These are phyloP conservation scores for Drosophila novamexicana DNA, from an alignment of 1,140 invertebrate species.

Conservation along the genomic window DNA sequence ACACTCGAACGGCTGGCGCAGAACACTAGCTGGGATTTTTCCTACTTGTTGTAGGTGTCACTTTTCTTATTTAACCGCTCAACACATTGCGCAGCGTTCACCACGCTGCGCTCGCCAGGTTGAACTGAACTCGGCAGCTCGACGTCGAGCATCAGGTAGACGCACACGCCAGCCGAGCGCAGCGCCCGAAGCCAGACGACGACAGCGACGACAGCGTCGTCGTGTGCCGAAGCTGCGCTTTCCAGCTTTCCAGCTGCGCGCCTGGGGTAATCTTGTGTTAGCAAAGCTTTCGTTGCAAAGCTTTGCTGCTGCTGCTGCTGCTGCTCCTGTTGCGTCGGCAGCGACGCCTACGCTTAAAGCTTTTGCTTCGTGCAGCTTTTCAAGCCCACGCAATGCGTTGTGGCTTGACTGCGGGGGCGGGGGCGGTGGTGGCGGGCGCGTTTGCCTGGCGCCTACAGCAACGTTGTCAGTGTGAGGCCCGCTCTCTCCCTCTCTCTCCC, in stretches of 20 bases:
- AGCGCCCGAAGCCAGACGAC: conserved; percentile 1
- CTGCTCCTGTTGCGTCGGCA: conserved; percentile 59
- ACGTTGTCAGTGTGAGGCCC: conserved; percentile 26
- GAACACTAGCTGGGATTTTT: conserved; percentile 73
- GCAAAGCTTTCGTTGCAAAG: conserved; percentile 44
- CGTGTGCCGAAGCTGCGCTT: conserved; percentile 22
- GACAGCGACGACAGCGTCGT: neutral
- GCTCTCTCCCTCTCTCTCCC: conserved; percentile 1
- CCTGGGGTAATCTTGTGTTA: conserved; percentile 55
- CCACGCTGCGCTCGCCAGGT: conserved; percentile 80
- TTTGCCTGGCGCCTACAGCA: conserved; percentile 2
- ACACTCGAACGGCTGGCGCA: conserved; percentile 65
- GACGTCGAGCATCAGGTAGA: conserved; percentile 66
- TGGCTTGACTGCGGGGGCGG: neutral
- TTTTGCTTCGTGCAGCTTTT: conserved; percentile 46
- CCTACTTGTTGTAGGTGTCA: conserved; percentile 75
- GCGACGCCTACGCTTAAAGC: conserved; percentile 59
- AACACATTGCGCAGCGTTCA: conserved; percentile 71
- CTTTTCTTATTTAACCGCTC: conserved; percentile 84
- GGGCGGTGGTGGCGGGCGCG: neutral
- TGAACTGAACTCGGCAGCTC: conserved; percentile 66
- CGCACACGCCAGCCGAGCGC: conserved; percentile 28
- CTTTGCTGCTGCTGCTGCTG: conserved; percentile 31
- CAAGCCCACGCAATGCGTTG: conserved; percentile 29
- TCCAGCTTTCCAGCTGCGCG: conserved; percentile 57